Base-by-base conservation (phyloP, 2,888 invertebrate species). In the Latrodectus hesperus region DNA sequence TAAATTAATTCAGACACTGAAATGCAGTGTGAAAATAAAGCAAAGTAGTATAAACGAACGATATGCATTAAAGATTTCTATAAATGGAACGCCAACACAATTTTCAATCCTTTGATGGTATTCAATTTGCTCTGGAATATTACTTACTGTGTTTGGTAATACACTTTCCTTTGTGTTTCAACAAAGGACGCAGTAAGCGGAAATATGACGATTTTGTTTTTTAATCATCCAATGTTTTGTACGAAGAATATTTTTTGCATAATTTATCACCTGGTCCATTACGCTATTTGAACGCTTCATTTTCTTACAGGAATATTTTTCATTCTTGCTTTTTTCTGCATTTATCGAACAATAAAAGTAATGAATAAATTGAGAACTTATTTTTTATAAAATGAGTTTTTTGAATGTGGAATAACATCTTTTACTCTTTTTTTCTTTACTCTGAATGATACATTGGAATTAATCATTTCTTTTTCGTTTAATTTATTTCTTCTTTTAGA, bases 241-340 rank as follows among this genome's bases (percentile, higher is more conserved):
- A 53, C 65, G 10, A 65, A 16, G 4, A 70, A 22, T 60, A 70
- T 5, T 26, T 82, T 65, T 82, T 82, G 64, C 68, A 82, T 82
- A 82, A 82, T 82, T 82, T 82, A 82, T 82, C 82, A 82, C 70
- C 51, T 22, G 75, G 68, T 75, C 82, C 82, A 82, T 82, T 82
- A 82, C 70, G 70, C 75, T 55, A 55, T 75, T 70, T 82, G 82
- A 82, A 82, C 70, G 82, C 82, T 82, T 82, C 82, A 82, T 76
- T 82, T 82, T 82, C 67, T n/a, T 60, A 60, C 17, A 26, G 38
- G 49, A 53, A 49, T 74, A 82, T 75, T 75, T 82, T 82, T 75
- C 75, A 68, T 70, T 70, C 70, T 60, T 17, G 10, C 60, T 16
- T 60, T 60, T 60, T 60, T 38, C 17, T 81, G 73, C 81, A 74